phyloP scores from a whole-genome alignment of 2,888 invertebrate species.

The Drosophila tripunctata region DNA sequence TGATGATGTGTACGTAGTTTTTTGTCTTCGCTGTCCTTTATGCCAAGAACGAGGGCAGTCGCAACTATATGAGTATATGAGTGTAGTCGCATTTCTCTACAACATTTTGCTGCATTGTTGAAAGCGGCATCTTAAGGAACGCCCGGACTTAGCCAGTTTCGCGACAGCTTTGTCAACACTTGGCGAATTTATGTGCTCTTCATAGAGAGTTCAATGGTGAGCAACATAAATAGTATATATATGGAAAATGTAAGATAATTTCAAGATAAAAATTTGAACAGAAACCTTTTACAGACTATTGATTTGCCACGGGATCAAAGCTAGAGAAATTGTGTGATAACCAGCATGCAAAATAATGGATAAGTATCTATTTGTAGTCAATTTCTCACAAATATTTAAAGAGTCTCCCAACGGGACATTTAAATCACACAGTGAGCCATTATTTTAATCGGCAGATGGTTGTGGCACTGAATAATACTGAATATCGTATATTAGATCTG shows the following conservation, averaged over 20 bases:
- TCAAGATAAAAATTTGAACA: neutral
- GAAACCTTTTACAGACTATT: conserved; percentile 12
- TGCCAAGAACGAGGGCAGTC: conserved; percentile 33
- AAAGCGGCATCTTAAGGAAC: conserved; percentile 55
- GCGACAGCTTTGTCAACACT: conserved; percentile 34
- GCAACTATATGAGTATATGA: neutral
- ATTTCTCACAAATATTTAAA: neutral
- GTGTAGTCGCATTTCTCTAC: conserved; percentile 58
- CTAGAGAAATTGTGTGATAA: neutral
- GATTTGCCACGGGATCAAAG: conserved; percentile 1
- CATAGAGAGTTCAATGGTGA: conserved; percentile 79
- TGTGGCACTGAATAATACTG: neutral
- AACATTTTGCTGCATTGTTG: conserved; percentile 68
- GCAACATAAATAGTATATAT: conserved; percentile 81
- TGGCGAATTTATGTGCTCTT: conserved; percentile 77
- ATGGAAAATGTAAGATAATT: conserved; percentile 56
- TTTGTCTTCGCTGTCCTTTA: conserved; percentile 68
- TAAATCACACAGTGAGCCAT: neutral
- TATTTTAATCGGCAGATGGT: conserved; percentile 2
- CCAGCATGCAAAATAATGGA: conserved; percentile 3
- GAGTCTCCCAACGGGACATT: neutral
- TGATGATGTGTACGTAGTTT: conserved; percentile 79
- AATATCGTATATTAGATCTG: conserved; percentile 33
- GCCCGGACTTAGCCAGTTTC: conserved; percentile 29
- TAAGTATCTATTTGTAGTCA: neutral